These are phyloP conservation scores for Yponomeuta sedellus DNA, from an alignment of 2,888 invertebrate species.

Conservation along the genomic window DNA sequence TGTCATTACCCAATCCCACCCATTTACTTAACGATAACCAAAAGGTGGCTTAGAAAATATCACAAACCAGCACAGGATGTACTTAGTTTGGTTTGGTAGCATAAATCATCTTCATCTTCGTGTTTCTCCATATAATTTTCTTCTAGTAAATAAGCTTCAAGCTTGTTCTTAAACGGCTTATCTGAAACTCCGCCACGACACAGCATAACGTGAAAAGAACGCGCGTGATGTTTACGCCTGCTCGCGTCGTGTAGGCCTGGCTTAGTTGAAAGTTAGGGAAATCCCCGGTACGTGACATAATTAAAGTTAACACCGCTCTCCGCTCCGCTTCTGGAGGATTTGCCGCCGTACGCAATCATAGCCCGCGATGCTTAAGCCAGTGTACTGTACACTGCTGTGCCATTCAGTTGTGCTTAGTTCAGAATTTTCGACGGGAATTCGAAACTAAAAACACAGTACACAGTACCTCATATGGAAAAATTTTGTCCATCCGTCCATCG, in stretches of 20 bases:
- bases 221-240: constrained; percentile 43
- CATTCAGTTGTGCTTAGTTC: background rate
- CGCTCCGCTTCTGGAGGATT: constrained; percentile 18
- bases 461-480: no score
- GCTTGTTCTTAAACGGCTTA: background rate
- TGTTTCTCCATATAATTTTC: background rate
- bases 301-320: constrained; percentile 30
- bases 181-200: background rate
- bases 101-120: no score
- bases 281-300: constrained; percentile 58
- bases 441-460: no score
- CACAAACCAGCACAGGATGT: no score
- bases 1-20: no score
- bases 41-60: no score
- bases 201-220: constrained; percentile 26
- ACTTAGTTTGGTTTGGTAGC: no score
- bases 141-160: background rate
- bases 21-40: no score
- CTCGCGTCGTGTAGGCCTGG: constrained; percentile 41
- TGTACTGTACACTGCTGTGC: constrained; percentile 6
- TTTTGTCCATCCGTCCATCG: no score
- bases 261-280: constrained; percentile 53
- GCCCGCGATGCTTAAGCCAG: constrained; percentile 19
- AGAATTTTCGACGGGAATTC: background rate
- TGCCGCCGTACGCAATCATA: constrained; percentile 22